Evolutionary conservation across 2,113 vertebrate genomes (phyloP).

Genomic region (Cyanistes caeruleus): DNA sequence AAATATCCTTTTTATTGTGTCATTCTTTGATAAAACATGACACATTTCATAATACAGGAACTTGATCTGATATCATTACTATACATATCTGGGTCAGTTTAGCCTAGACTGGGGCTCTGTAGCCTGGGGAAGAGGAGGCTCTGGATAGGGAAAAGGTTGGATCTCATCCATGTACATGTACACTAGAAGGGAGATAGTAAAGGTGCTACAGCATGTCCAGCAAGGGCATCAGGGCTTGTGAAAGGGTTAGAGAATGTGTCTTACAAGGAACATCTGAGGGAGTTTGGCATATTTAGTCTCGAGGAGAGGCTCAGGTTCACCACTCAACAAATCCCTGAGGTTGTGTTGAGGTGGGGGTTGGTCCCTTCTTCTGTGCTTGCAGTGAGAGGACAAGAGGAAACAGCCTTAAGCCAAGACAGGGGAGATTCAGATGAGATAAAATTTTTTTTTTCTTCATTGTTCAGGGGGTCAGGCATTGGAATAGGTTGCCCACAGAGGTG

Average conservation of each 20-base stretch:
- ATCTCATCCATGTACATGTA: not conserved
- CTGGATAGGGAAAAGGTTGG: accelerated
- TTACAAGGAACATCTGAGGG: not conserved
- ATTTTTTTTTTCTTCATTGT: not conserved
- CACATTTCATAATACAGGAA: not conserved
- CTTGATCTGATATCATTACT: not conserved
- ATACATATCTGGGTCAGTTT: not conserved
- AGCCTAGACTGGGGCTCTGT: not conserved
- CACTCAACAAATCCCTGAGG: accelerated
- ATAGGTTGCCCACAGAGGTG: accelerated
- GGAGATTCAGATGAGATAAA: not conserved
- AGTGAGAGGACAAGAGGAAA: not conserved
- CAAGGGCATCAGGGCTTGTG: not conserved
- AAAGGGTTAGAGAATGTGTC: not conserved
- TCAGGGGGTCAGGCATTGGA: not conserved
- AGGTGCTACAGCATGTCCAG: not conserved
- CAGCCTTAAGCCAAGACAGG: not conserved
- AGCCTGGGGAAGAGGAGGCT: not conserved
- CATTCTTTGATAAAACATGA: not conserved
- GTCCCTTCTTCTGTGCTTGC: not conserved
- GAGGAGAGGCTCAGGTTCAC: not conserved
- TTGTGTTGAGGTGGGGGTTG: accelerated
- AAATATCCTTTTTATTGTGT: not conserved
- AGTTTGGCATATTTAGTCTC: not conserved
- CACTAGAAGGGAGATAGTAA: not conserved